A percentile compares a stretch with the other conserved stretches of the same genome.
phyloP scores from a whole-genome alignment of 2,888 invertebrate species.

The Eupithecia pulchellata region DNA sequence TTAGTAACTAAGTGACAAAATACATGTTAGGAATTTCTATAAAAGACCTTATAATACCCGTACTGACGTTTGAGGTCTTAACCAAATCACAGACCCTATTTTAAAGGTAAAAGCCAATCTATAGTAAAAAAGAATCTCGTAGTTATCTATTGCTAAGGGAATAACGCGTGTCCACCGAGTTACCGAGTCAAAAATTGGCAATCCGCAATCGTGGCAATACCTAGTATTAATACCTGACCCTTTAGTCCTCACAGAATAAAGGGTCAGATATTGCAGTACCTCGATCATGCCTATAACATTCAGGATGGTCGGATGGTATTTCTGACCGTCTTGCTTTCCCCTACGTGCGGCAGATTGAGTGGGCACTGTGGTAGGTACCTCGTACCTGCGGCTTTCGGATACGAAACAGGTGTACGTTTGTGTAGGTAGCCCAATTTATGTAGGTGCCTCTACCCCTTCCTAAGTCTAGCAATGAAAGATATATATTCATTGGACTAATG shows the following conservation, averaged over 20 bases:
- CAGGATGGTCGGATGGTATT: neutral
- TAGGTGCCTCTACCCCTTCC: conserved; percentile 4
- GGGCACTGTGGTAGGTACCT: conserved; percentile 27
- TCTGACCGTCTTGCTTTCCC: neutral
- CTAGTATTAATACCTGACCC: no score
- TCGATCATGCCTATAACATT: neutral
- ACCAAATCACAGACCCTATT: no score
- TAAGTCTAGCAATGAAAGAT: neutral
- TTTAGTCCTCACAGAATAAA: neutral
- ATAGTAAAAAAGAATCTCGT: no score
- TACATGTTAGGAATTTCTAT: no score
- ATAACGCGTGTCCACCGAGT: no score
- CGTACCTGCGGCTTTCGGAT: conserved; percentile 26
- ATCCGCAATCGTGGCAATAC: no score
- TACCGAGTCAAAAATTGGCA: no score
- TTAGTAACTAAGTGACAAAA: no score
- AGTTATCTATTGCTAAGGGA: no score
- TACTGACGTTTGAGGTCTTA: no score
- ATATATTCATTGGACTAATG: neutral
- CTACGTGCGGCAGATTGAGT: conserved; percentile 36
- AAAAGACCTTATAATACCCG: no score
- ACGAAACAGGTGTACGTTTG: conserved; percentile 29
- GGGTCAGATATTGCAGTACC: neutral
- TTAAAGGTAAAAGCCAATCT: no score
- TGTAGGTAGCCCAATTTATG: conserved; percentile 21